These are phyloP conservation scores for Podocnemis expansa DNA, from an alignment of 2,113 vertebrate species.

Conservation along the genomic window DNA sequence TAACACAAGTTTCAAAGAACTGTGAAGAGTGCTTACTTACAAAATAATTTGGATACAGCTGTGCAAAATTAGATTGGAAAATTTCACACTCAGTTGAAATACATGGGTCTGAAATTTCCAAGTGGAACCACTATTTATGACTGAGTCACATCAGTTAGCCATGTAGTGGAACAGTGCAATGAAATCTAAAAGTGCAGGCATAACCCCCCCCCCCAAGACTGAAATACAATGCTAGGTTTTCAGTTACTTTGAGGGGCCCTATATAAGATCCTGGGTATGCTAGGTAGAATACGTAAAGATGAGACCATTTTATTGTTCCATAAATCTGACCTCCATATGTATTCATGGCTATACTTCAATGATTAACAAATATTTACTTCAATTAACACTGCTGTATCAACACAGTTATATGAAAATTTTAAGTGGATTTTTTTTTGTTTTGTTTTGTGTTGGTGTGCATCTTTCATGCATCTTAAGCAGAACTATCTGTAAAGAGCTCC, in stretches of 20 bases:
- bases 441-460: too few relatives aligned
- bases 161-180: neutral
- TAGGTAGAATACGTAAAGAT: neutral
- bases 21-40: neutral
- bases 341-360: neutral
- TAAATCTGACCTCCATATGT: neutral
- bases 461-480: neutral
- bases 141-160: neutral
- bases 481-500: neutral
- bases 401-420: neutral
- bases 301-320: neutral
- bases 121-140: neutral
- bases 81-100: slow-evolving; percentile 17
- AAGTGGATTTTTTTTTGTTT: neutral
- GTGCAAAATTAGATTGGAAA: neutral
- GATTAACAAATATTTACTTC: neutral
- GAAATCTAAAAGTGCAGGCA: neutral
- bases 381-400: neutral
- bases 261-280: neutral
- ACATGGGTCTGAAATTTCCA: neutral
- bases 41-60: neutral
- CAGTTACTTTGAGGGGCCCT: neutral
- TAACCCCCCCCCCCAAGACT: neutral
- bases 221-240: neutral
- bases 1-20: neutral